These are phyloP conservation scores for Drosophila tropicalis DNA, from an alignment of 1,140 invertebrate species.

Conservation along the genomic window DNA sequence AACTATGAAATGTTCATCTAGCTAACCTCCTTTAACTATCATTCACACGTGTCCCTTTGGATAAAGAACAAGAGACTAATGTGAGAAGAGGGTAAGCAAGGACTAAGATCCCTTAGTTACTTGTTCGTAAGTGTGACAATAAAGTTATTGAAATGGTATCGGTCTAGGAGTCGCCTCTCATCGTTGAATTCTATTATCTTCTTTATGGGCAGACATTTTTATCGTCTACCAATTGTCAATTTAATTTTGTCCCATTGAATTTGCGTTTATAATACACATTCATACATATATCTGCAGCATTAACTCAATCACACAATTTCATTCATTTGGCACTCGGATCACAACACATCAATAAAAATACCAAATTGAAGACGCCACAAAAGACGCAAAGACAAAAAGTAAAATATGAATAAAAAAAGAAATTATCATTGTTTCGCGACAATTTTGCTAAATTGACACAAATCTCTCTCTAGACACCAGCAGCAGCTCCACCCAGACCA, in stretches of 20 bases:
- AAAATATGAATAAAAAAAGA: conserved; percentile 35
- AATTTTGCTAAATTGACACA: conserved; percentile 25
- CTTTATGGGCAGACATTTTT: not conserved
- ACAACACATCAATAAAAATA: conserved; percentile 76
- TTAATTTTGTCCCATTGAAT: conserved; percentile 27
- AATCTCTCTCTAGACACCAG: conserved; percentile 16
- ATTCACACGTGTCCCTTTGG: too few species aligned
- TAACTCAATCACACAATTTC: conserved; percentile 45
- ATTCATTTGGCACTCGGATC: conserved; percentile 45
- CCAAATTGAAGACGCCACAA: conserved; percentile 54
- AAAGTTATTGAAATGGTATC: too few species aligned
- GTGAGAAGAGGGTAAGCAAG: too few species aligned
- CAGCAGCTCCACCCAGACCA: conserved; percentile 20
- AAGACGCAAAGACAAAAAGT: not conserved
- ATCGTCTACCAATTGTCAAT: not conserved
- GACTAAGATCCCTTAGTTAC: too few species aligned
- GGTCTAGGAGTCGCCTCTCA: not conserved
- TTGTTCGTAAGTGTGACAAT: too few species aligned
- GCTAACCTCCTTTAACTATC: too few species aligned
- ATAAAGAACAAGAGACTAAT: too few species aligned
- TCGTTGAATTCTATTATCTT: not conserved
- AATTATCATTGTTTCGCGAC: conserved; percentile 48
- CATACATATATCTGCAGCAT: conserved; percentile 27
- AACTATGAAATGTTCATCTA: too few species aligned
- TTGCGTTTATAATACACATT: not conserved